Conservation (phyloP, 2,797 vertebrate genomes). For the Balearica regulorum region DNA sequence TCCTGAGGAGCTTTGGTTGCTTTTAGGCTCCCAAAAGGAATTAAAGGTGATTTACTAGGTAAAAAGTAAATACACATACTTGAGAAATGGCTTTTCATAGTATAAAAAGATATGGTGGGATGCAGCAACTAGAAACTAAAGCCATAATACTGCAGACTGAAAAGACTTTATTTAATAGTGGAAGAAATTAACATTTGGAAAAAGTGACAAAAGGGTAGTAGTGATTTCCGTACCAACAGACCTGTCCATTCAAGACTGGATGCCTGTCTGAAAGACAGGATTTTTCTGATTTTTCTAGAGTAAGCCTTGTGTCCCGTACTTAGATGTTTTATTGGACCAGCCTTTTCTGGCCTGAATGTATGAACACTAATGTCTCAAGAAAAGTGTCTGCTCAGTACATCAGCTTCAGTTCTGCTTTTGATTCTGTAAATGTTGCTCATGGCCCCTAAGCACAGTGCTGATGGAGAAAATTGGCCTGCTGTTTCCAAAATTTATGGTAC, state of each 20-base stretch:
- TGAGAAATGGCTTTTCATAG: background rate
- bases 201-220: background rate
- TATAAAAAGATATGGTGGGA: background rate
- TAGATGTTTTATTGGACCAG: background rate
- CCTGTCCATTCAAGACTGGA: background rate
- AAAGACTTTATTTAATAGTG: background rate
- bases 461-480: background rate
- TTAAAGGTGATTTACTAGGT: background rate
- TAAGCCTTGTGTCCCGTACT: background rate
- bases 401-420: conserved; percentile 1
- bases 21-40: background rate
- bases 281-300: background rate
- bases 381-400: background rate
- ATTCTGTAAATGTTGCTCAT: background rate
- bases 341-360: background rate
- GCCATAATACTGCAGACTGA: background rate
- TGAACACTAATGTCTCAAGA: background rate
- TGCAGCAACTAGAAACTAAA: background rate
- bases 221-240: background rate
- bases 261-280: background rate
- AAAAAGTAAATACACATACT: background rate
- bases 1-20: background rate
- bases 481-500: background rate
- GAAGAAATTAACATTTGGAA: conserved; percentile 7
- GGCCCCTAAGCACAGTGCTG: background rate